Evolutionary conservation across 2,888 invertebrate species (phyloP).

Genomic region (Aleiodes alternator): DNA sequence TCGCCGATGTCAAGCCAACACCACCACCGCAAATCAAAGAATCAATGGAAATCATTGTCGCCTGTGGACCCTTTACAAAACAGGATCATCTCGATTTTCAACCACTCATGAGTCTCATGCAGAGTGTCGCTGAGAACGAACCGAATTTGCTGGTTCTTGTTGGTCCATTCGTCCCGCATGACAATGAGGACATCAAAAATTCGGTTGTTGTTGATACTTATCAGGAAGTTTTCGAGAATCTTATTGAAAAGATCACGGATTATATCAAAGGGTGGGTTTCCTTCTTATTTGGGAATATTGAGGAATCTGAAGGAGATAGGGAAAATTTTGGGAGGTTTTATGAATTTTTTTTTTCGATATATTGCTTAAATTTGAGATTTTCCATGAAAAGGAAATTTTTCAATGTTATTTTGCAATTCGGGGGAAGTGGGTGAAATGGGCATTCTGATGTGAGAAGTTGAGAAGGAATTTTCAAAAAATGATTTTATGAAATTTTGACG

Average conservation of each 20-base stretch:
- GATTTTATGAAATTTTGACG: too few relatives aligned
- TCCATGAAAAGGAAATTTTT: too few relatives aligned
- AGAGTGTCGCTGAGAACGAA: conserved; percentile 80
- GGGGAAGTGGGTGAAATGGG: too few relatives aligned
- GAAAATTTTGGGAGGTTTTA: too few relatives aligned
- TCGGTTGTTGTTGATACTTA: conserved; percentile 76
- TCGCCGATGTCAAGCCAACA: conserved; percentile 76
- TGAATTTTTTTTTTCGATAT: too few relatives aligned
- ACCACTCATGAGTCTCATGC: conserved; percentile 86
- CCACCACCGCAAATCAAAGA: conserved; percentile 73
- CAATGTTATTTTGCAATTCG: too few relatives aligned
- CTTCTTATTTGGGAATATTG: not conserved
- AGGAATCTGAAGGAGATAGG: too few relatives aligned
- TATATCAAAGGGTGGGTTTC: conserved; percentile 79
- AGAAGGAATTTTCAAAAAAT: too few relatives aligned
- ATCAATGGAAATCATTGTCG: conserved; percentile 81
- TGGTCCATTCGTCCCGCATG: conserved; percentile 89
- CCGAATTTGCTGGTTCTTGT: conserved; percentile 89
- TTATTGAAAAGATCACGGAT: conserved; percentile 81
- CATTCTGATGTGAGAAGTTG: too few relatives aligned
- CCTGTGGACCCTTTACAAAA: conserved; percentile 89
- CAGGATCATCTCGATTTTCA: conserved; percentile 85
- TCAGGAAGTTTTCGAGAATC: conserved; percentile 85
- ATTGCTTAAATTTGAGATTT: too few relatives aligned
- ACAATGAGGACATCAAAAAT: conserved; percentile 75